Percentiles rank a stretch among this genome's conserved stretches.
These are phyloP conservation scores for Glandiceps talaboti DNA, from an alignment of 53 echinoderm and acorn worm genomes.

Conservation along the genomic window DNA sequence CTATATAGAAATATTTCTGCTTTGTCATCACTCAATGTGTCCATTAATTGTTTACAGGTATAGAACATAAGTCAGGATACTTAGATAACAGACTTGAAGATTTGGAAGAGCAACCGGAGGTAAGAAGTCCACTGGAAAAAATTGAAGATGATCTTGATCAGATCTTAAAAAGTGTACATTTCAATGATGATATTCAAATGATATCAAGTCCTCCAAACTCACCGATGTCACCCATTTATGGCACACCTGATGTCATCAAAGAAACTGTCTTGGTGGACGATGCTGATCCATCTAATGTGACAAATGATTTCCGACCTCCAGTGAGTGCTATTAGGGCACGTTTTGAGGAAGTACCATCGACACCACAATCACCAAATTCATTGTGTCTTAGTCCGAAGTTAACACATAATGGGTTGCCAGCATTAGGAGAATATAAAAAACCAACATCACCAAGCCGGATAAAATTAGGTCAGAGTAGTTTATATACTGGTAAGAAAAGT, in stretches of 20 bases:
- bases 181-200: not conserved
- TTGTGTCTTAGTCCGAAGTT: conserved; percentile 40
- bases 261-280: conserved; percentile 81
- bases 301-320: conserved; percentile 57
- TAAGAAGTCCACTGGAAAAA: conserved; percentile 40
- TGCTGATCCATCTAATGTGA: conserved; percentile 37
- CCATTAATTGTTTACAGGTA: no score
- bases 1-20: no score
- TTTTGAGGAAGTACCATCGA: conserved; percentile 45
- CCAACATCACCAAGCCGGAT: conserved; percentile 59
- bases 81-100: no score
- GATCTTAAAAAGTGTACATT: conserved; percentile 28
- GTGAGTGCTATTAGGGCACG: conserved; percentile 65
- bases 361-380: not conserved
- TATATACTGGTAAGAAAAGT: conserved; percentile 57
- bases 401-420: conserved; percentile 27
- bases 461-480: conserved; percentile 85
- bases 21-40: no score
- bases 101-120: conserved; percentile 8
- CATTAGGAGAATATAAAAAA: not conserved
- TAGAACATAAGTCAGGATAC: not conserved
- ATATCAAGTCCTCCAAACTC: not conserved
- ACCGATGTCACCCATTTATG: conserved; percentile 12
- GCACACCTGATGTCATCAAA: conserved; percentile 28
- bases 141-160: conserved; percentile 70